A percentile compares a stretch with the other conserved stretches of the same genome.
Evolutionary conservation across 2,113 vertebrate species (phyloP).

Genomic region (Lontra canadensis): DNA sequence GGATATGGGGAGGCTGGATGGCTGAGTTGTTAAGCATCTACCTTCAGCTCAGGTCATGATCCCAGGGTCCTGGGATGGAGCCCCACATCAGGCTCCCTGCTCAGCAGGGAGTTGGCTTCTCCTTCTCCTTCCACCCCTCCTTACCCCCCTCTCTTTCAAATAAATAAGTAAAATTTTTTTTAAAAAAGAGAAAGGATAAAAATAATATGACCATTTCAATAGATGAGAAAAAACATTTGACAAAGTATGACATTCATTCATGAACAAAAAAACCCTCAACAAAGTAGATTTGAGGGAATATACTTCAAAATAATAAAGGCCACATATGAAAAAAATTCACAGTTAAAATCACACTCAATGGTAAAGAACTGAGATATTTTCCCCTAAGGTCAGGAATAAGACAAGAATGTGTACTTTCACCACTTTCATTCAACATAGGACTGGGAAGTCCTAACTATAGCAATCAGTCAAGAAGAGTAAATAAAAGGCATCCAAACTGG

Average conservation of each 20-base stretch:
- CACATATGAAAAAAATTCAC: background rate
- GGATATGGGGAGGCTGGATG: background rate
- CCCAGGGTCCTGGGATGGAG: background rate
- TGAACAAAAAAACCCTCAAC: background rate
- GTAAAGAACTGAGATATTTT: background rate
- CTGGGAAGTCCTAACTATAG: background rate
- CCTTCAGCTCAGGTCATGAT: background rate
- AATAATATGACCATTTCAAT: background rate
- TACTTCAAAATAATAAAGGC: background rate
- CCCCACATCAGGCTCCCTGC: too few relatives aligned
- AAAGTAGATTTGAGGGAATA: background rate
- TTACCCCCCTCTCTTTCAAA: background rate
- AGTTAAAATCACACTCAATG: background rate
- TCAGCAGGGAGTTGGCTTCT: background rate
- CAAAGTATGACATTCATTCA: background rate
- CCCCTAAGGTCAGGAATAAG: background rate
- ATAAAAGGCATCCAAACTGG: background rate
- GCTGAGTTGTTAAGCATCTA: background rate
- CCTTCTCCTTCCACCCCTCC: too few relatives aligned
- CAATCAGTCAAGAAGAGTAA: background rate
- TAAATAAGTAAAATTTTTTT: background rate
- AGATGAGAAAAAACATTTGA: background rate
- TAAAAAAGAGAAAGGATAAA: background rate
- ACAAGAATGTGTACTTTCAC: background rate
- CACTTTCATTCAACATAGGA: background rate